Base-by-base conservation (phyloP, 2,797 vertebrate genomes). In the Sylvia borin region DNA sequence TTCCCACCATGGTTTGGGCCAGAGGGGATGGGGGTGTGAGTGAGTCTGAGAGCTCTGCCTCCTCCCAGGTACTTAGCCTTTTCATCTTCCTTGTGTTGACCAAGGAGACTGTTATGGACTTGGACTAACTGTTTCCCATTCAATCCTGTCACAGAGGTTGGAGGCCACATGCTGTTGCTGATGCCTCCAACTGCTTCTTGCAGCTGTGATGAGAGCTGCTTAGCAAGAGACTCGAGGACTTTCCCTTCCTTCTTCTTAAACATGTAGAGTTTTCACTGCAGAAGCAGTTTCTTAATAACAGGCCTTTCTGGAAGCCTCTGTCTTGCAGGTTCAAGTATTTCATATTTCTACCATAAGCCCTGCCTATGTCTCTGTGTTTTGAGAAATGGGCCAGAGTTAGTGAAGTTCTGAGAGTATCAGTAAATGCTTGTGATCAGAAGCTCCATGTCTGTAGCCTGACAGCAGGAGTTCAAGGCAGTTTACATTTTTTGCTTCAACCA, bases 131-230 rank as follows among this genome's bases (percentile, higher is more conserved):
- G 40, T 55, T 72, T 87, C 13, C 43, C 18, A 4, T 80, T 85
- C 47, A 66, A 0, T 81, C 13, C 66, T 76, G 14, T 27, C 70
- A 50, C 54, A 82, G 40, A 45, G 42, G 16, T 31, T 50, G 32
- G 36, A 65, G 20, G 10, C 11, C 25, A 68, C 0, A 0, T 74
- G 72, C n/a, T 5, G 2, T 1, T 2, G 12, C 53, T 61, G 36
- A 24, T 60, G 43, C 20, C 13, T 67, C 43, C 58, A 70, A 3
- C 47, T 43, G 50, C 45, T 91, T 53, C 80, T 58, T 71, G 48
- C 29, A 73, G 36, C 48, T 85, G 40, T 83, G 48, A 25, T 54
- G 47, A 26, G n/a, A 31, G 32, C 10, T 78, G 50, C 42, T 84
- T 34, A 71, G 58, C 61, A 64, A 60, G 42, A 78, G 42, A 27